Percentiles rank a stretch among this genome's conserved stretches.
Evolutionary conservation across 2,113 vertebrate genomes (phyloP).

Genomic region (Nibea coibor): DNA sequence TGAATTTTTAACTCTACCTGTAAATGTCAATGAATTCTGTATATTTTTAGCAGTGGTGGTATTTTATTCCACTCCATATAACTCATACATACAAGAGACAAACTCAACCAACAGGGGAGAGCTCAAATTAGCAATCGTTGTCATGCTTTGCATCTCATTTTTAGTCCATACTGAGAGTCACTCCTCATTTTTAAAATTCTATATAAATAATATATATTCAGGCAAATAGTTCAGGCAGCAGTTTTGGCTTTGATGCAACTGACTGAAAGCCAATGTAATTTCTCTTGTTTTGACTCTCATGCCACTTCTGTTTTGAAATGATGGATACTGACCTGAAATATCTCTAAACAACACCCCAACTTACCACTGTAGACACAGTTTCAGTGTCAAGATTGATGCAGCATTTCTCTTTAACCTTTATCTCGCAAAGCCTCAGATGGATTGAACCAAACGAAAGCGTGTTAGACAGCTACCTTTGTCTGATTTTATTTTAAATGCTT

Average conservation of each 20-base stretch:
- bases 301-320: background rate
- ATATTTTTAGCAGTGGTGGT: background rate
- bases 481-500: background rate
- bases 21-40: slow-evolving; percentile 40
- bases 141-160: background rate
- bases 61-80: slow-evolving; percentile 5
- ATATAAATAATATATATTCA: too few species aligned
- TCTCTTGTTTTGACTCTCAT: background rate
- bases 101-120: background rate
- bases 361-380: background rate
- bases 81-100: background rate
- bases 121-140: background rate
- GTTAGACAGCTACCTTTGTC: background rate
- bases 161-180: background rate
- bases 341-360: background rate
- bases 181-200: too few species aligned
- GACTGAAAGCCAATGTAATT: background rate
- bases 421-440: background rate
- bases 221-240: background rate
- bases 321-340: background rate
- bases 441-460: background rate
- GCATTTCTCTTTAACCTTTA: background rate
- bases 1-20: slow-evolving; percentile 41
- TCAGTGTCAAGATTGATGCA: background rate
- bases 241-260: background rate